A percentile compares a stretch with the other conserved stretches of the same genome.
phyloP scores from a whole-genome alignment of 2,113 vertebrate genomes.

The Scomber scombrus region DNA sequence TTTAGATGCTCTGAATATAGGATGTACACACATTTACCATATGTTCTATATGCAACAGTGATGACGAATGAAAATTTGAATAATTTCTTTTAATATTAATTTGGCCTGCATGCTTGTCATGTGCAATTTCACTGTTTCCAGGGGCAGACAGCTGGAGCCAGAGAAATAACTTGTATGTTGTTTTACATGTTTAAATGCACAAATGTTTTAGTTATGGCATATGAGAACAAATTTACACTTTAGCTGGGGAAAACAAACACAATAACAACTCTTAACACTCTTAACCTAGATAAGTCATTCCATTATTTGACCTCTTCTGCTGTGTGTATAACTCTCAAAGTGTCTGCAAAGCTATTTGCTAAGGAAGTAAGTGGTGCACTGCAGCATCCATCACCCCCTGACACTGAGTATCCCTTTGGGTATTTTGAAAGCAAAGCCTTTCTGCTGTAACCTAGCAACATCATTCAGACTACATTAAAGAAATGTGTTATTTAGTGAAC shows the following conservation, averaged over 20 bases:
- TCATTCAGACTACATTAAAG: not conserved
- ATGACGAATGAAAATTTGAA: not conserved
- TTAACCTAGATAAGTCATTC: not conserved
- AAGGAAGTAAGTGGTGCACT: constrained; percentile 1
- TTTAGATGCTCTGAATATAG: not conserved
- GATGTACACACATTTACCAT: not conserved
- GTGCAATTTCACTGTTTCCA: not conserved
- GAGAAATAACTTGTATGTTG: too few species aligned
- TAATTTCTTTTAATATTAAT: too few species aligned
- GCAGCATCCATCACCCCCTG: constrained; percentile 29
- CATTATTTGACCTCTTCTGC: constrained; percentile 3
- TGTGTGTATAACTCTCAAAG: not conserved
- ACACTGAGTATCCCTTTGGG: constrained; percentile 11
- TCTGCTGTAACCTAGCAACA: constrained; percentile 4
- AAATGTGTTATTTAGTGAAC: not conserved
- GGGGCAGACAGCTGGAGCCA: not conserved
- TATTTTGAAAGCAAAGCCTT: constrained; percentile 3
- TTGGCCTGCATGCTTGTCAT: too few species aligned
- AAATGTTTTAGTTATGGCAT: not conserved
- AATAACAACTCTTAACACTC: not conserved
- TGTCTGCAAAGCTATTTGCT: not conserved
- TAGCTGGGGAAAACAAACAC: not conserved
- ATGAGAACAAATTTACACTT: constrained; percentile 2
- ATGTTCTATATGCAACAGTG: not conserved
- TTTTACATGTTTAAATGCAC: too few species aligned